Evolutionary conservation across 1,140 invertebrate species (phyloP).

Genomic region (Pristionchus pacificus): DNA sequence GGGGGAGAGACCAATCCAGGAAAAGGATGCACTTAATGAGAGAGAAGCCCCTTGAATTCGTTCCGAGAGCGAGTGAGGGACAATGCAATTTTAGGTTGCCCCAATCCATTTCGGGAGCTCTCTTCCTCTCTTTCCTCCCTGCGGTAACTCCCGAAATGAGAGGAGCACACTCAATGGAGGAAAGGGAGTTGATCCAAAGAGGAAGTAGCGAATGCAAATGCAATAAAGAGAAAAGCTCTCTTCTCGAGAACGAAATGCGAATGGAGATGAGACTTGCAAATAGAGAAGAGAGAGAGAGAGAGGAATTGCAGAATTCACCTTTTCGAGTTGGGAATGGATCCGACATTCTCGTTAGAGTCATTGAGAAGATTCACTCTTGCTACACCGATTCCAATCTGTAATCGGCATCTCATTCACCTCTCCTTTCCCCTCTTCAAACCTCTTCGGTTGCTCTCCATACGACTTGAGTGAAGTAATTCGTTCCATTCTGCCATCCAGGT

Average conservation of each 20-base stretch:
- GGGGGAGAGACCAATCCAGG: background rate
- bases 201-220: background rate
- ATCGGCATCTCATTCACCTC: background rate
- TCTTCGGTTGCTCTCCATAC: constrained; percentile 52
- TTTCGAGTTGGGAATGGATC: constrained; percentile 1
- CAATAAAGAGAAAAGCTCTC: background rate
- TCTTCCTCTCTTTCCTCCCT: too few species aligned
- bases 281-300: background rate
- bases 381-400: constrained; percentile 33
- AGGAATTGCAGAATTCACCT: background rate
- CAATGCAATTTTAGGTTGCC: background rate
- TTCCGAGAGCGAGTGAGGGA: background rate
- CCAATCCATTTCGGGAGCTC: too few species aligned
- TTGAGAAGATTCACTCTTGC: constrained; percentile 16
- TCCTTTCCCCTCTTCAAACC: constrained; percentile 29
- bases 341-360: constrained; percentile 13
- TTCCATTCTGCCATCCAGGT: constrained; percentile 55
- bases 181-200: too few species aligned
- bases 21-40: too few species aligned
- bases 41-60: too few species aligned
- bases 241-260: too few species aligned
- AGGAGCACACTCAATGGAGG: too few species aligned
- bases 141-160: too few species aligned
- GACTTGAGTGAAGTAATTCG: constrained; percentile 57
- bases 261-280: too few species aligned